These are phyloP conservation scores for Sarcophaga carnaria DNA, from an alignment of 2,888 invertebrate species.

Conservation along the genomic window DNA sequence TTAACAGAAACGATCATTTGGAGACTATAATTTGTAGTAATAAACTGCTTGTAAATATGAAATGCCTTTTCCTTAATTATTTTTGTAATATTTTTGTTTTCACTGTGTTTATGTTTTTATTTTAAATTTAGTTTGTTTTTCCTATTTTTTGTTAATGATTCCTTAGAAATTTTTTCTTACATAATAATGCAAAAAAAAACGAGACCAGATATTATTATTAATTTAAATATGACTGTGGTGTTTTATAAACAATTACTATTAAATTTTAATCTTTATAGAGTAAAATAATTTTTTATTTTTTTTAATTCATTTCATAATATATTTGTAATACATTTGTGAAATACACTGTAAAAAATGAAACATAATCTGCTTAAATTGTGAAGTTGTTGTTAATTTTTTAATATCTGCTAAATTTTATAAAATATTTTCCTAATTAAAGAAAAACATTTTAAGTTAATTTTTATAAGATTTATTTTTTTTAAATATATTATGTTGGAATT, in stretches of 20 bases:
- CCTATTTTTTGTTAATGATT: constrained; percentile 56
- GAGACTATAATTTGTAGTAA: constrained; percentile 50
- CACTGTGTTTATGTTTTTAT: constrained; percentile 11
- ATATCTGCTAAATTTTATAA: constrained; percentile 29
- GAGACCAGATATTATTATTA: background rate
- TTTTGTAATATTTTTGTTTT: constrained; percentile 49
- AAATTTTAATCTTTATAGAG: constrained; percentile 3
- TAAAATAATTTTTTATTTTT: too few relatives aligned
- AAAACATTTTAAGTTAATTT: constrained; percentile 41
- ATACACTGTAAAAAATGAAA: constrained; percentile 28
- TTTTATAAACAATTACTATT: constrained; percentile 77
- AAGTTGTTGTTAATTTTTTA: constrained; percentile 70
- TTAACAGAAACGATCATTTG: constrained; percentile 21
- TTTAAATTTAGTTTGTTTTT: constrained; percentile 39
- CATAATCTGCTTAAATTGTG: constrained; percentile 62
- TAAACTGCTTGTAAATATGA: constrained; percentile 64
- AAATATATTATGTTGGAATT: constrained; percentile 45
- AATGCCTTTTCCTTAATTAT: constrained; percentile 50
- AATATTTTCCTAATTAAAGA: constrained; percentile 17
- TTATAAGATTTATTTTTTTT: constrained; percentile 7
- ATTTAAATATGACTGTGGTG: constrained; percentile 77
- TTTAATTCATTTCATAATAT: too few relatives aligned
- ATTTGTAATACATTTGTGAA: constrained; percentile 13
- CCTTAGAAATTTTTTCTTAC: constrained; percentile 45
- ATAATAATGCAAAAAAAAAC: constrained; percentile 24